Evolutionary conservation across 2,888 invertebrate genomes (phyloP), one percentile per base, ranked within the genome.

Genomic region (Eledona agricola): DNA sequence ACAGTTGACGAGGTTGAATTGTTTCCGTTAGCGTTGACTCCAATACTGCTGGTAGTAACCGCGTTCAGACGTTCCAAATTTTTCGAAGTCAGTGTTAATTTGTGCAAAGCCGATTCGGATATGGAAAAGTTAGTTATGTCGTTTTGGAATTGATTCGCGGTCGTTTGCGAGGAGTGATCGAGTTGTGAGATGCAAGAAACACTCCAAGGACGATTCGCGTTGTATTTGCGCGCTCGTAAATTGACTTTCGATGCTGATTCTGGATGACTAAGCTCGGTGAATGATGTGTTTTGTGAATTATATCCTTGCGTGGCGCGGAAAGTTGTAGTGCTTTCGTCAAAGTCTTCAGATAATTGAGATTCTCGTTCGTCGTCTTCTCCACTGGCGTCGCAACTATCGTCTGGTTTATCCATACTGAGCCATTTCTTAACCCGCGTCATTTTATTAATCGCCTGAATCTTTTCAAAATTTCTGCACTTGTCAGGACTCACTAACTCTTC

Each of bases 51-150:
- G 25, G 61, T 55, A 47, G 67, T 71, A 3, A 65, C 59, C 19
- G 66, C 64, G 49, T 69, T 66, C 53, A 64, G 60, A 42, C 69
- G 61, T 58, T 70, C 68, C 45, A 66, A 60, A 47, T 62, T 63
- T 63, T 70, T 70, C 17, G 79, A 76, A 3, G 77, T 72, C 6
- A 78, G 64, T 19, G 77, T 72, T 40, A 93, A 78, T 37, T 87
- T 86, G 75, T 94, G 87, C 56, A 94, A 78, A 11, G 93, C 93
- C 1, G 93, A 92, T 77, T 95, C 94, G 1, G 94, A 94, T 60
- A 90, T 92, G 2, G 93, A 93, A 77, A 91, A 89, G 43, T 55
- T 65, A 45, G 66, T 66, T 19, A 66, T 64, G 16, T 47, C 51
- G 17, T 51, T 42, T 22, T 54, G 40, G 5, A 7, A 17, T 7